Evolutionary conservation across 2,797 vertebrate species (phyloP), one percentile per base, ranked within the genome.

Genomic region (Microcaecilia unicolor): DNA sequence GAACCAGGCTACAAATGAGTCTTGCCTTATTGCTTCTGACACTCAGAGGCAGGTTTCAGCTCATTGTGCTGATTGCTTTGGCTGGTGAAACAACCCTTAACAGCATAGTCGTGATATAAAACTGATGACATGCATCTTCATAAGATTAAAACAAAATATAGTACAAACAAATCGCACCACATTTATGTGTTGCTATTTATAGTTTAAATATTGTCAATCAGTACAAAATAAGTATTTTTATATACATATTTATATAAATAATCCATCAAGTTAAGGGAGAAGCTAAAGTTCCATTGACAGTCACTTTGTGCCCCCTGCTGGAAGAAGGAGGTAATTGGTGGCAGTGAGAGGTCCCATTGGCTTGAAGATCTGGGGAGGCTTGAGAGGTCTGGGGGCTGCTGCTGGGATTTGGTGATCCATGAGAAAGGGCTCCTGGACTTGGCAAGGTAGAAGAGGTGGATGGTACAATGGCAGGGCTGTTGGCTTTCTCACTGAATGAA

Each of bases 401-500:
- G 49, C 61, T 69, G 31, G 78, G 78, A 24, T 22, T 41, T 10
- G 44, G 44, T 2, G 77, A 81, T 15, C 78, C 70, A 13, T 76
- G 80, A 34, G 64, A 69, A 1, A 78, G 77, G 9, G 74, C 72
- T 30, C 67, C 72, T 5, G 90, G 80, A 44, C 88, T 85, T 45
- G 91, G 80, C 34, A 79, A 18, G 45, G 85, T 74, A 41, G 81
- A 61, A 41, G 86, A 67, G 54, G 74, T 62, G 61, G 78, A 74
- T 1, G 76, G 69, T 16, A 65, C 60, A 5, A 85, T 75, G 3
- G 82, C 74, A 0, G 93, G 92, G 61, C 92, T 97, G 74, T 83
- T 85, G 31, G 89, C 88, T 60, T 96, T 97, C 74, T 98, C 95
- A 30, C 95, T 97, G 60, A 84, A 81, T 1, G 93, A 96, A 54